Evolutionary conservation across 2,113 vertebrate species (phyloP).

Genomic region (Taxidea taxus): DNA sequence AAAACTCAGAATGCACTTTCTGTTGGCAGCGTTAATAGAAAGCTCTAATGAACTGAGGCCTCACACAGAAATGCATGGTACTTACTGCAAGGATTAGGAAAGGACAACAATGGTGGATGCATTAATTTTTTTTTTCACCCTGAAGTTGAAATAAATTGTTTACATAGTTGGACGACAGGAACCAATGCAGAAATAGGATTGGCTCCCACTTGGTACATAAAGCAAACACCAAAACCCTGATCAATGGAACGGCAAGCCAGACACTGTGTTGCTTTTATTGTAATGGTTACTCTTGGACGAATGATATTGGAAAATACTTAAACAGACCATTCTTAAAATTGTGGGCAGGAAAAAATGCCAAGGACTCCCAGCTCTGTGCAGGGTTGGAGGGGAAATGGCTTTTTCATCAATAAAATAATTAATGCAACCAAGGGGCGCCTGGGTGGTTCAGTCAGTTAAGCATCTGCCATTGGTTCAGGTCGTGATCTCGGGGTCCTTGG

Average conservation of each 20-base stretch:
- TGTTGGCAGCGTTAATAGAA: conserved; percentile 82
- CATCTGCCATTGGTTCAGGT: neutral
- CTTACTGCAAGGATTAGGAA: conserved; percentile 74
- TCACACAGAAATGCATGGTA: conserved; percentile 52
- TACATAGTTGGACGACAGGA: neutral
- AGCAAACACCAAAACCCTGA: neutral
- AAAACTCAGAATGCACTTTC: conserved; percentile 87
- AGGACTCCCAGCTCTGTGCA: neutral
- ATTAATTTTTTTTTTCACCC: neutral
- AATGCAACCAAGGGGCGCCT: neutral
- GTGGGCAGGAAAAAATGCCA: neutral
- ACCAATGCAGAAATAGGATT: neutral
- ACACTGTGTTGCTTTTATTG: neutral
- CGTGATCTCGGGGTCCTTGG: neutral
- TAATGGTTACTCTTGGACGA: neutral
- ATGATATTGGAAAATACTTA: neutral
- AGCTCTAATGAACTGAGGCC: conserved; percentile 81
- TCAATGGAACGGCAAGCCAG: neutral
- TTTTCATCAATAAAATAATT: neutral
- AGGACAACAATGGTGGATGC: conserved; percentile 58
- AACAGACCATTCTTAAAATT: neutral
- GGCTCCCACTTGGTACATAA: neutral
- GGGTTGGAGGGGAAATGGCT: neutral
- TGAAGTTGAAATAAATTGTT: conserved; percentile 66
- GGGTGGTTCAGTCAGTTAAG: neutral